Base-by-base conservation (phyloP, 2,888 invertebrate species). In the Tachina lurida region DNA sequence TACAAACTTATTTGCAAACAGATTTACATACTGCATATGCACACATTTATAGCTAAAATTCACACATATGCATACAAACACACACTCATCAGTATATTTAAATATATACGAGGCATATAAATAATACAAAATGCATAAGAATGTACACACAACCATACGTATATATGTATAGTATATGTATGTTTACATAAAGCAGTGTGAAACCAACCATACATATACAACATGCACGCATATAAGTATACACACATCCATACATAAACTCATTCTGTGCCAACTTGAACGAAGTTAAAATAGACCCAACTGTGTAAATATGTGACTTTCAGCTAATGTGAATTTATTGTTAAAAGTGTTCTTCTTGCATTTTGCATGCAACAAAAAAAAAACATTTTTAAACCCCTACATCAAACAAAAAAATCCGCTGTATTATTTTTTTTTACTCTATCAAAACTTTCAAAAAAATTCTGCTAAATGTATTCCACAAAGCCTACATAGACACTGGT, bases 261-360 rank as follows among this genome's bases (percentile, higher is more conserved):
- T 60, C 17, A 31, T 52, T 70, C 80, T 22, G 41, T 68, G 43
- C 67, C 58, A 74, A 82, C 87, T 84, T 86, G 88, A 86, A 83
- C 58, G 67, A 83, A 77, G 88, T 89, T 88, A 84, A 89, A 88
- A 89, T 86, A 86, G 87, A 89, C 88, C 84, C 88, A 89, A 88
- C 89, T 89, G 88, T 89, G 90, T 89, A 91, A 91, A 91, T 91
- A 91, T 91, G 90, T 89, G 89, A 89, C 88, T 88, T 89, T 89
- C 89, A 87, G 88, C 89, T 91, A 91, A 91, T 91, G 90, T 91
- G 90, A 91, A 91, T 91, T 91, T 91, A 91, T 91, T 90, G 92
- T 91, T 89, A 87, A 86, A 83, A 86, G 76, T 75, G 78, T 70
- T 73, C 70, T 71, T 45, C 82, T 75, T 58, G 68, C 47, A 67